phyloP scores from a whole-genome alignment of 1,140 invertebrate species.

The Drosophila ogumai region DNA sequence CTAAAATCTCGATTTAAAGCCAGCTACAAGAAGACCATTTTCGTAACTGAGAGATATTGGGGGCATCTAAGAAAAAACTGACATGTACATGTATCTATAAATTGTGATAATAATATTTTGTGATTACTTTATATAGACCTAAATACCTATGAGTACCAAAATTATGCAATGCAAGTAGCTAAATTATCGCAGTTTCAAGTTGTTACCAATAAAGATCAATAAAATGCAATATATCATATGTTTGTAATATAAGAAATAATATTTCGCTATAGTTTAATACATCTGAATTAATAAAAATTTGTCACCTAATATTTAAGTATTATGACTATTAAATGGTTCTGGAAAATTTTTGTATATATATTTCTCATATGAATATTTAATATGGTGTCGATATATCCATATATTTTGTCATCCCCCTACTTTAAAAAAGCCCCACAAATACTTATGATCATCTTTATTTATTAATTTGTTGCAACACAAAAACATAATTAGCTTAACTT shows the following conservation, averaged over 20 bases:
- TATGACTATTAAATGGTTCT: neutral
- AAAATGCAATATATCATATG: constrained; percentile 32
- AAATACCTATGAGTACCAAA: constrained; percentile 47
- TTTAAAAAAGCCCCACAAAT: neutral
- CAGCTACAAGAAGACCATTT: constrained; percentile 20
- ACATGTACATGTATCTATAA: constrained; percentile 68
- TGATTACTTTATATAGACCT: constrained; percentile 79
- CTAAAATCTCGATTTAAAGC: neutral
- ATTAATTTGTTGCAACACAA: constrained; percentile 53
- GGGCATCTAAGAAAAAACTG: constrained; percentile 35
- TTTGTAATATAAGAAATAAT: constrained; percentile 30
- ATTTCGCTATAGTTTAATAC: constrained; percentile 52
- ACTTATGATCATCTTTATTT: constrained; percentile 23
- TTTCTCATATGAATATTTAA: too few species aligned
- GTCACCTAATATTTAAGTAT: neutral
- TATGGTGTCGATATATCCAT: too few species aligned
- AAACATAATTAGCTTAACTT: constrained; percentile 40
- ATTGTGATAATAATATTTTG: constrained; percentile 83
- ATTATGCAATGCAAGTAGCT: constrained; percentile 46
- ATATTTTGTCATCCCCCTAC: too few species aligned
- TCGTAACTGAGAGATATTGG: constrained; percentile 10
- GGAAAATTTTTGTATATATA: neutral
- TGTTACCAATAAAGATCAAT: constrained; percentile 38
- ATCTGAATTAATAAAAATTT: constrained; percentile 47
- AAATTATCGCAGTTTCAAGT: constrained; percentile 54